Evolutionary conservation across 2,797 vertebrate genomes (phyloP), one percentile per base, ranked within the genome.

Genomic region (Enteromius unitaeniatus): DNA sequence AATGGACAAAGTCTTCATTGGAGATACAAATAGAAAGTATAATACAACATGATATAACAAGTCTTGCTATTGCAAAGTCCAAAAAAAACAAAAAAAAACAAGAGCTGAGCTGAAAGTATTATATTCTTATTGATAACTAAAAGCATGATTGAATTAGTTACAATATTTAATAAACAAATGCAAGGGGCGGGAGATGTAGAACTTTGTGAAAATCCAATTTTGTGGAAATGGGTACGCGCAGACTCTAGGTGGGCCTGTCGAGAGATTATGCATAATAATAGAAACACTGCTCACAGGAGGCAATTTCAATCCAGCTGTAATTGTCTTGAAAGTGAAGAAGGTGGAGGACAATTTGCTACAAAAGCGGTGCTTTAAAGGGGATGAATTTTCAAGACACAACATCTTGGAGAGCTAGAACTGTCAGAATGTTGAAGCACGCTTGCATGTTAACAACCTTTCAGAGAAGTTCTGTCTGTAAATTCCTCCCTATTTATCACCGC

Each of bases 291-390:
- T 78, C 40, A 26, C 53, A 19, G n/a, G 53, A 19, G 53, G 74
- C 53, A 26, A 60, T 60, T 60, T 76, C 74, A 47, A 3, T 78
- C 76, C 26, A 64, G 37, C 76, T 47, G 76, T 78, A 78, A 64
- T 62, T 31, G 40, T 47, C 23, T 47, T 31, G 17, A 64, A 78
- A 76, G 53, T 58, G 34, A 42, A 40, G 51, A 75, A 75, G 34
- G 58, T 76, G 75, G 58, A 62, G 58, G 23, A 47, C 23, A 64
- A 31, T 47, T 28, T 64, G 58, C 31, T 31, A n/a, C 40, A 31
- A 64, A 62, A 78, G 76, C 6, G 5, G n/a, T 42, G 37, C 37
- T 77, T 77, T 60, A 77, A 42, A 78, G 17, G 58, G 15, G 17
- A 31, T 78, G 40, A 11, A 76, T 76, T 76, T 76, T 58, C 65